Percentiles rank a stretch among this genome's conserved stretches.
phyloP scores from a whole-genome alignment of 2,888 invertebrate species.

The Hyposoter dolosus region DNA sequence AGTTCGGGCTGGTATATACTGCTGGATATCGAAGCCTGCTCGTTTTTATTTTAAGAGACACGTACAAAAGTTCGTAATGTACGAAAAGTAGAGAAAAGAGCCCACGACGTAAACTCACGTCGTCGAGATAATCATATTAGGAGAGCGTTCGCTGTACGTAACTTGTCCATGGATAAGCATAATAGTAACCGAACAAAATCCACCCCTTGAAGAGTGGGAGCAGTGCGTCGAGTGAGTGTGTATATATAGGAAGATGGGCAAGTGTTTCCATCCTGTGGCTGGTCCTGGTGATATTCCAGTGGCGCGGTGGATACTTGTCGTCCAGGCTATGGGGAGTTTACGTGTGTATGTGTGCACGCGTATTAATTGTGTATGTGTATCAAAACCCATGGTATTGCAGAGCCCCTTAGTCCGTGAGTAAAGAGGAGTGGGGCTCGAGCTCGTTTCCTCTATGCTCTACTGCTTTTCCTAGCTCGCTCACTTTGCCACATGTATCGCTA shows the following conservation, averaged over 20 bases:
- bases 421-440: slow-evolving; percentile 67
- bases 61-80: background rate
- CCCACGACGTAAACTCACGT: slow-evolving; percentile 71
- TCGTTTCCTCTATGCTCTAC: slow-evolving; percentile 57
- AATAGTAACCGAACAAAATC: slow-evolving; percentile 75
- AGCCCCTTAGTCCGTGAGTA: slow-evolving; percentile 56
- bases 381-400: slow-evolving; percentile 41
- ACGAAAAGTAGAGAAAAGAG: slow-evolving; percentile 10
- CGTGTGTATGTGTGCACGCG: background rate
- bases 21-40: background rate
- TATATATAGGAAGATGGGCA: slow-evolving; percentile 46
- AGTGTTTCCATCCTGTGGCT: slow-evolving; percentile 55
- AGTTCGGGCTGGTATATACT: background rate
- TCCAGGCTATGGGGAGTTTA: slow-evolving; percentile 54
- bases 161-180: slow-evolving; percentile 84
- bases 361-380: background rate
- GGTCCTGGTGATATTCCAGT: slow-evolving; percentile 77
- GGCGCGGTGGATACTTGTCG: slow-evolving; percentile 77
- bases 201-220: slow-evolving; percentile 60
- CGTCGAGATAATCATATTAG: slow-evolving; percentile 84
- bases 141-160: slow-evolving; percentile 79
- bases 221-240: slow-evolving; percentile 35
- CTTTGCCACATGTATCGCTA: slow-evolving; percentile 17
- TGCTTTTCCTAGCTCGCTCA: slow-evolving; percentile 47
- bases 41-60: slow-evolving; percentile 1